A percentile compares a stretch with the other conserved stretches of the same genome.
Conservation (phyloP, 2,888 invertebrate genomes). For the Epsilonema sp. region DNA sequence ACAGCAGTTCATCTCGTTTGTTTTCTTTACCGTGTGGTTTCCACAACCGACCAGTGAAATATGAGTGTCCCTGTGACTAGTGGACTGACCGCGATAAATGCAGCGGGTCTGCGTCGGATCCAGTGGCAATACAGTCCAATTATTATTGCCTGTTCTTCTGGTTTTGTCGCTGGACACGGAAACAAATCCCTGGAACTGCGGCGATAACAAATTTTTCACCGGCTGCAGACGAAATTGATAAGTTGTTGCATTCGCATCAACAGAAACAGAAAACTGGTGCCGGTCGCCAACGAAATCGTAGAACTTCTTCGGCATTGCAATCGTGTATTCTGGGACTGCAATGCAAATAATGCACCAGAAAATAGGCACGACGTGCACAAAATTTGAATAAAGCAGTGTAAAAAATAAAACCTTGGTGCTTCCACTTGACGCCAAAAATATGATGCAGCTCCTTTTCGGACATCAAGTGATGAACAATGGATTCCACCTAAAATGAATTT, state of each 20-base stretch:
- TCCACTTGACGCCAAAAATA: background rate
- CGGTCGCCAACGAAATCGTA: too few relatives aligned
- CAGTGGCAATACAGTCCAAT: too few relatives aligned
- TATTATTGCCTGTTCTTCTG: too few relatives aligned
- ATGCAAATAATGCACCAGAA: too few relatives aligned
- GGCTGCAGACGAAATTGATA: background rate
- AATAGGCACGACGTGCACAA: too few relatives aligned
- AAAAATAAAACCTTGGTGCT: background rate
- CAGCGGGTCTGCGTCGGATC: too few relatives aligned
- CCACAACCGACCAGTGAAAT: constrained; percentile 18
- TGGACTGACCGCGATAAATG: constrained; percentile 14
- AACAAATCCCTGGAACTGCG: too few relatives aligned
- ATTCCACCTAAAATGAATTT: too few relatives aligned
- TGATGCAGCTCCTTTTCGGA: background rate
- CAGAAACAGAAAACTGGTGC: background rate
- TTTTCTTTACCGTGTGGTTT: constrained; percentile 11
- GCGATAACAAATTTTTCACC: background rate
- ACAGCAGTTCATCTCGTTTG: too few relatives aligned
- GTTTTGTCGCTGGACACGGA: too few relatives aligned
- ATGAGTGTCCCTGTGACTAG: constrained; percentile 10
- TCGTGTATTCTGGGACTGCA: background rate
- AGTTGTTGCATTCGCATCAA: background rate
- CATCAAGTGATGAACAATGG: too few relatives aligned
- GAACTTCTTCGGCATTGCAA: background rate
- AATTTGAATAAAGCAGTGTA: too few relatives aligned